These are phyloP conservation scores for Pentalonia nigronervosa DNA, from an alignment of 1,140 invertebrate genomes.

Conservation along the genomic window DNA sequence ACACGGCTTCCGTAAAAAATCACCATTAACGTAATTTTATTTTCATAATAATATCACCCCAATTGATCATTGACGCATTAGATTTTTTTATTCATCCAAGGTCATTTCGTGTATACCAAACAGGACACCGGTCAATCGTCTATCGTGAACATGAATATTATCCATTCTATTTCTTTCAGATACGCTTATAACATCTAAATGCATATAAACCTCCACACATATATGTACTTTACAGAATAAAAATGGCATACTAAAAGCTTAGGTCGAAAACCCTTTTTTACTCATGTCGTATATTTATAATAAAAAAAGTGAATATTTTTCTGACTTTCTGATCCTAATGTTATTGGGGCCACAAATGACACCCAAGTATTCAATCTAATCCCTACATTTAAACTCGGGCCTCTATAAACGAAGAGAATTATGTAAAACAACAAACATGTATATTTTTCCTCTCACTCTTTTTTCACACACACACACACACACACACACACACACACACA, in stretches of 20 bases:
- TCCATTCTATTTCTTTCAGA: neutral
- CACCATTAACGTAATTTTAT: too few relatives aligned
- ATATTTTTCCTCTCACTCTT: neutral
- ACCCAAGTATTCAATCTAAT: neutral
- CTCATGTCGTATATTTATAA: neutral
- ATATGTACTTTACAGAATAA: neutral
- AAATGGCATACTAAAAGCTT: neutral
- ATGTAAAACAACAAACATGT: neutral
- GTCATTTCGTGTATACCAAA: neutral
- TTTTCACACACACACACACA: neutral
- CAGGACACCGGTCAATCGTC: neutral
- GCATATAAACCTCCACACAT: neutral
- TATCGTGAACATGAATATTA: neutral
- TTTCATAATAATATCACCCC: too few relatives aligned
- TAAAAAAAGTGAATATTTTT: slow-evolving; percentile 18
- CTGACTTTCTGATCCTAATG: neutral
- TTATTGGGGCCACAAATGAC: neutral
- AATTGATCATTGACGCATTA: neutral
- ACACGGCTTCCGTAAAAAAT: neutral
- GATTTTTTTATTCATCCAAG: neutral
- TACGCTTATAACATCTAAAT: neutral
- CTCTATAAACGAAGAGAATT: neutral
- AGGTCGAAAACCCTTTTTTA: neutral
- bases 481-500: too few relatives aligned
- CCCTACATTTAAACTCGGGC: neutral